These are phyloP conservation scores for Limnephilus rhombicus DNA, from an alignment of 2,888 invertebrate species.

Conservation along the genomic window DNA sequence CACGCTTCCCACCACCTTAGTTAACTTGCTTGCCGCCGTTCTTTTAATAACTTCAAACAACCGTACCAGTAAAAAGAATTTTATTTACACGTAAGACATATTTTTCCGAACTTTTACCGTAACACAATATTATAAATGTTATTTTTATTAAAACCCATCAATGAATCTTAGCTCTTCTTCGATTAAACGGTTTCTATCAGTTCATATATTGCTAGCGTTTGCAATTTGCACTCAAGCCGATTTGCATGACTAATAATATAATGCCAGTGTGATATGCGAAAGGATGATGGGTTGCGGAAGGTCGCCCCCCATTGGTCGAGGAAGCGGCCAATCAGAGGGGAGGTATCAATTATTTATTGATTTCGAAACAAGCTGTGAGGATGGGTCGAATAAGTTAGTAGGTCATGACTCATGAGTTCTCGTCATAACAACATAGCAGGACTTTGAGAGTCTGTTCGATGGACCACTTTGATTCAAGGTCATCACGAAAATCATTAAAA, in stretches of 20 bases:
- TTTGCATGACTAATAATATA: neutral
- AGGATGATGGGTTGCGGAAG: slow-evolving; percentile 11
- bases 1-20: no score
- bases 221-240: neutral
- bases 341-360: neutral
- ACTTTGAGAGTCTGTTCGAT: neutral
- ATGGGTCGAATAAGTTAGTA: neutral
- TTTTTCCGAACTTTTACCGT: no score
- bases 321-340: slow-evolving; percentile 17
- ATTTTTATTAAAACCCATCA: neutral
- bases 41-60: no score
- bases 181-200: neutral
- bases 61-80: no score
- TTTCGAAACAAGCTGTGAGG: neutral
- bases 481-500: neutral
- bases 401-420: neutral
- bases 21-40: no score
- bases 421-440: neutral
- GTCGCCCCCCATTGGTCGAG: slow-evolving; percentile 10
- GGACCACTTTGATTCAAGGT: neutral
- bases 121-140: no score
- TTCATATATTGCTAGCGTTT: neutral
- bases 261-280: neutral
- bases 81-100: no score
- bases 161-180: neutral